phyloP scores from a whole-genome alignment of 2,797 vertebrate genomes.

The Poecilia gillii region DNA sequence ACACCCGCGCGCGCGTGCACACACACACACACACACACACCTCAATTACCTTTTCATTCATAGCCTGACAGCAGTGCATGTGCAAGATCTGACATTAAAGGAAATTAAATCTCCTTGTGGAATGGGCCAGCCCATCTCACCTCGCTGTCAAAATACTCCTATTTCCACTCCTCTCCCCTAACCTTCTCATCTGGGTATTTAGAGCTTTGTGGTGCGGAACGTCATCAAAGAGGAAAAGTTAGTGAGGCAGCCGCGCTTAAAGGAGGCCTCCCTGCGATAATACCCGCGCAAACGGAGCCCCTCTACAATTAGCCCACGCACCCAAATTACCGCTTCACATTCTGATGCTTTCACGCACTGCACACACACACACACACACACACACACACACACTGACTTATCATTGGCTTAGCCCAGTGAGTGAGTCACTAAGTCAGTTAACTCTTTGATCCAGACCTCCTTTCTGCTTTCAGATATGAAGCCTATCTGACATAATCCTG shows the following conservation, averaged over 20 bases:
- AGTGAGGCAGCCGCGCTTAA: slow-evolving; percentile 56
- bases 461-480: slow-evolving; percentile 58
- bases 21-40: slow-evolving; percentile 42
- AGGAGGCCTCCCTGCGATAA: slow-evolving; percentile 70
- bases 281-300: slow-evolving; percentile 61
- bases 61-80: slow-evolving; percentile 64
- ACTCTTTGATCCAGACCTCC: slow-evolving; percentile 71
- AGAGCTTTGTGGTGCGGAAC: slow-evolving; percentile 76
- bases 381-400: slow-evolving; percentile 9
- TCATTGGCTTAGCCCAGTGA: slow-evolving; percentile 55
- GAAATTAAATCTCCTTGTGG: slow-evolving; percentile 76
- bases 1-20: slow-evolving; percentile 11
- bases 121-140: slow-evolving; percentile 70
- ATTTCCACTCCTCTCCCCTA: slow-evolving; percentile 61
- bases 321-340: slow-evolving; percentile 56
- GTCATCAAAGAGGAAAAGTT: slow-evolving; percentile 75
- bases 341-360: slow-evolving; percentile 33
- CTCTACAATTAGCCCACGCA: slow-evolving; percentile 62
- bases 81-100: slow-evolving; percentile 74
- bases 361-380: slow-evolving; percentile 14
- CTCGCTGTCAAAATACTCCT: slow-evolving; percentile 67
- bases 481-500: slow-evolving; percentile 71
- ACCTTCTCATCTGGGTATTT: slow-evolving; percentile 79
- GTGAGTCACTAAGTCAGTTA: slow-evolving; percentile 56
- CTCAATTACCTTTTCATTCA: slow-evolving; percentile 72